These are phyloP conservation scores for Athalia rosae DNA, from an alignment of 2,888 invertebrate genomes.

Conservation along the genomic window DNA sequence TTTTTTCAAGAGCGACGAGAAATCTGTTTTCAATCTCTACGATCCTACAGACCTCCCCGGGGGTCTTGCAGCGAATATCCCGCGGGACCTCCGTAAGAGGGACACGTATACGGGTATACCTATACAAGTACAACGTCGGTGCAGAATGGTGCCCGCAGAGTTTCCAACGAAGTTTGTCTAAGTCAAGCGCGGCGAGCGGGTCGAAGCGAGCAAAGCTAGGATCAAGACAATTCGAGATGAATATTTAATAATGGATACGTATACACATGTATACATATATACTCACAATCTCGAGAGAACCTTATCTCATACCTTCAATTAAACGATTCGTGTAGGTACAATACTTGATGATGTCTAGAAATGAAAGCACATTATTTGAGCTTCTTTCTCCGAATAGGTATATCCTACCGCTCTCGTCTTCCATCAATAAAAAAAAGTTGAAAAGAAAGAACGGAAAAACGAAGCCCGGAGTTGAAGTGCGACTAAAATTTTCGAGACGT, in stretches of 20 bases:
- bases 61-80: slow-evolving; percentile 30
- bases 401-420: too few relatives aligned
- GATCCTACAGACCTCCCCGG: slow-evolving; percentile 9
- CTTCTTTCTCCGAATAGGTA: too few relatives aligned
- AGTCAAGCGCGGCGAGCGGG: slow-evolving; percentile 30
- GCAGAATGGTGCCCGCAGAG: slow-evolving; percentile 29
- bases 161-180: slow-evolving; percentile 43
- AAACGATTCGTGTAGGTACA: too few relatives aligned
- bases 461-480: too few relatives aligned
- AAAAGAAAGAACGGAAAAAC: too few relatives aligned
- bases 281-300: too few relatives aligned
- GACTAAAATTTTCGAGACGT: too few relatives aligned
- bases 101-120: background rate
- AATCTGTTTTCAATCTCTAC: slow-evolving; percentile 42
- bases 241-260: slow-evolving; percentile 60
- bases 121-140: slow-evolving; percentile 11
- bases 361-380: too few relatives aligned
- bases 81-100: slow-evolving; percentile 24
- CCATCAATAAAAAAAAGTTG: too few relatives aligned
- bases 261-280: slow-evolving; percentile 8
- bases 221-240: slow-evolving; percentile 58
- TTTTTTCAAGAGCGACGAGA: slow-evolving; percentile 22
- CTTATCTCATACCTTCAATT: too few relatives aligned
- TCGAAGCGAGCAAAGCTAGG: slow-evolving; percentile 50
- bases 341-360: too few relatives aligned